A percentile compares a stretch with the other conserved stretches of the same genome.
Conservation (phyloP, 2,113 vertebrate species). For the Sclerurus mexicanus region DNA sequence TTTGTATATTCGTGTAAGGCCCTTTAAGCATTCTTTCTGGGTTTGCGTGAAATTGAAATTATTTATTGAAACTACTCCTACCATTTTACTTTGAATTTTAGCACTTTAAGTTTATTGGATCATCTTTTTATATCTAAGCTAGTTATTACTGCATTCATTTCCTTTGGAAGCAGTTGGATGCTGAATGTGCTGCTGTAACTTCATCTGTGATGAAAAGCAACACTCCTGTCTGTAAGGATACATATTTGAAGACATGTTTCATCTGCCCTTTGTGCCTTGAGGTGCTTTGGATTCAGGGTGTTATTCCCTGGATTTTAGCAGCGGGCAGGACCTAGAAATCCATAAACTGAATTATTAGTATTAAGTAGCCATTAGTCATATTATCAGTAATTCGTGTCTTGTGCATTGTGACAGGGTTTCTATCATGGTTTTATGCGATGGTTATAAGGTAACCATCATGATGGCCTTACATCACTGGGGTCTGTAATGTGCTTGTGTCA, state of each 20-base stretch:
- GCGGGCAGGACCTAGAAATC: background rate
- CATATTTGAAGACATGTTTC: background rate
- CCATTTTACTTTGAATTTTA: background rate
- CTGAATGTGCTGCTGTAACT: background rate
- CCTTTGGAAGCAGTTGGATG: background rate
- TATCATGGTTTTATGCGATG: rapidly evolving
- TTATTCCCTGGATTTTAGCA: background rate
- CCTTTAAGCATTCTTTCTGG: background rate
- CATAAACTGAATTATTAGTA: background rate
- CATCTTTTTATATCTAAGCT: background rate
- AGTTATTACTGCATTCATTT: background rate
- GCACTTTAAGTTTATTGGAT: background rate
- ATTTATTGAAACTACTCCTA: background rate
- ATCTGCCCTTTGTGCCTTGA: background rate
- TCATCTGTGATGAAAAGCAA: background rate
- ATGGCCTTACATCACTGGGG: background rate
- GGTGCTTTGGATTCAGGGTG: background rate
- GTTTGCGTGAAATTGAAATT: slow-evolving; percentile 16
- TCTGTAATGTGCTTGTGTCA: background rate
- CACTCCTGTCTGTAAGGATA: background rate
- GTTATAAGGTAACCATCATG: background rate
- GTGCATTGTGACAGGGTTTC: background rate
- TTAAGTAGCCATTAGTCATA: background rate
- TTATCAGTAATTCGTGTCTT: background rate
- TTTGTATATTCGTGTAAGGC: background rate